These are phyloP conservation scores for Pseudoatta argentina DNA, from an alignment of 1,140 invertebrate genomes.

Conservation along the genomic window DNA sequence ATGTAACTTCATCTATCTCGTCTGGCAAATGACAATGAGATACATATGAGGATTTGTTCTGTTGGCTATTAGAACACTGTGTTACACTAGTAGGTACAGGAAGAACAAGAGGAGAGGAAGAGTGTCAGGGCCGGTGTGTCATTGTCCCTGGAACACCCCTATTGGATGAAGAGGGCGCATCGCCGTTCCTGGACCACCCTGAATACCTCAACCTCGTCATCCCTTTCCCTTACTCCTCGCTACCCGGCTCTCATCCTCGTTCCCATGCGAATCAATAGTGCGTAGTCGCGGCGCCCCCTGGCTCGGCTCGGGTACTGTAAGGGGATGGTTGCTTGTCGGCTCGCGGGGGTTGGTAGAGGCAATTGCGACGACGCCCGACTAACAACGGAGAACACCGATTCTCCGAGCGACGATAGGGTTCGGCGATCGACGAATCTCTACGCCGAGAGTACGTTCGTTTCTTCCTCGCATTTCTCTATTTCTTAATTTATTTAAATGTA, in stretches of 20 bases:
- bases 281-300: conserved; percentile 82
- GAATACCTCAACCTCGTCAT: conserved; percentile 70
- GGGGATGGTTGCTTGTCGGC: conserved; percentile 69
- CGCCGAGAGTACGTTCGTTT: conserved; percentile 57
- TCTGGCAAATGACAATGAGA: neutral
- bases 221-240: conserved; percentile 57
- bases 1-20: neutral
- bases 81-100: conserved; percentile 24
- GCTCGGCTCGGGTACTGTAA: conserved; percentile 74
- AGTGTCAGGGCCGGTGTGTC: conserved; percentile 69
- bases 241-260: conserved; percentile 74
- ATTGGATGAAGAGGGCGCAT: conserved; percentile 59
- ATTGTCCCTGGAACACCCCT: conserved; percentile 64
- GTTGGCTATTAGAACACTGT: conserved; percentile 7
- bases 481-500: conserved; percentile 15
- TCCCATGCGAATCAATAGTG: conserved; percentile 85
- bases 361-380: conserved; percentile 78
- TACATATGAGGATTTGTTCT: conserved; percentile 33
- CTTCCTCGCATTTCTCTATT: conserved; percentile 26
- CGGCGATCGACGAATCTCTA: conserved; percentile 79
- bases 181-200: conserved; percentile 71
- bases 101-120: neutral
- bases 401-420: conserved; percentile 65
- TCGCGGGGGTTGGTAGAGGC: conserved; percentile 41
- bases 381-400: conserved; percentile 76